These are phyloP conservation scores for Galeopterus variegatus DNA, from an alignment of 2,113 vertebrate genomes.

Conservation along the genomic window DNA sequence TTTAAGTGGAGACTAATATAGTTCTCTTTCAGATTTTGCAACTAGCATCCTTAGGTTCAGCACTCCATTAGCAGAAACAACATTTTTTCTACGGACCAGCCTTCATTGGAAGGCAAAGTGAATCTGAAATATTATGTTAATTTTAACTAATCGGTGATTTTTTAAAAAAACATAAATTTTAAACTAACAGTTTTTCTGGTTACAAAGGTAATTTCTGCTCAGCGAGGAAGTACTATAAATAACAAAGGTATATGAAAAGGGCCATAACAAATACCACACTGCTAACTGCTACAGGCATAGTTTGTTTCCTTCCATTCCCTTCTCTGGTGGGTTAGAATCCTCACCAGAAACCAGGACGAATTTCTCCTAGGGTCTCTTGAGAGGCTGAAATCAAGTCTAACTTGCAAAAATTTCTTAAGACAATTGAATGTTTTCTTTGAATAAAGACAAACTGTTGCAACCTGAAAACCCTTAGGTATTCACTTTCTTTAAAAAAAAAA, in stretches of 20 bases:
- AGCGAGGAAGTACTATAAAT: neutral
- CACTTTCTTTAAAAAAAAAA: neutral
- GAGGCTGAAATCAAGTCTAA: conserved; percentile 9
- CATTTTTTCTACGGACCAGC: neutral
- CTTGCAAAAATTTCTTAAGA: conserved; percentile 11
- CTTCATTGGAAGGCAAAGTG: neutral
- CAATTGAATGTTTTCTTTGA: conserved; percentile 19
- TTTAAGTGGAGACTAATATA: neutral
- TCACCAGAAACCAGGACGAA: neutral
- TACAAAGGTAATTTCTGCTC: conserved; percentile 13
- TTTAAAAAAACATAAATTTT: neutral
- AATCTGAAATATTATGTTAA: neutral
- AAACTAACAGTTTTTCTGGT: neutral
- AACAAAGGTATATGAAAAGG: neutral
- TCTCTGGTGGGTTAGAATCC: neutral
- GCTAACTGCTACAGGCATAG: neutral
- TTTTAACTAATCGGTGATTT: neutral
- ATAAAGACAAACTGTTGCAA: neutral
- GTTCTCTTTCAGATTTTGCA: conserved; percentile 17
- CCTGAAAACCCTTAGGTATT: neutral
- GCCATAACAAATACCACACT: neutral
- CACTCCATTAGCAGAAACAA: neutral
- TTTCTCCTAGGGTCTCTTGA: neutral
- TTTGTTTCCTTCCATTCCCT: neutral
- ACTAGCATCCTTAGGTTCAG: neutral